phyloP scores from a whole-genome alignment of 2,888 invertebrate genomes.

The Hydrotaea cyrtoneurina region DNA sequence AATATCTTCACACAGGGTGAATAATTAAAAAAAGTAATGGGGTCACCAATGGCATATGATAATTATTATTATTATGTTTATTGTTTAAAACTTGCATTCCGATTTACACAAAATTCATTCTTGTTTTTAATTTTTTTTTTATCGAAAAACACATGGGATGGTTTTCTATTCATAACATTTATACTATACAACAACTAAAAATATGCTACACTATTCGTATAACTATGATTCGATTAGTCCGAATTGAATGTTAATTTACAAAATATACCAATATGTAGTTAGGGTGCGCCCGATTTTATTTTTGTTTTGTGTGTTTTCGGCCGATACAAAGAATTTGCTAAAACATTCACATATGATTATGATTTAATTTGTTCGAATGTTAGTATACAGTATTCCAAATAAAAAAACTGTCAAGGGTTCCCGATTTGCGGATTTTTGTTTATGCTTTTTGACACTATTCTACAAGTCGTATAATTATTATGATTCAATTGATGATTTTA shows the following conservation, averaged over 20 bases:
- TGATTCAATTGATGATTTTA: too few relatives aligned
- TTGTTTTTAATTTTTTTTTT: slow-evolving; percentile 17
- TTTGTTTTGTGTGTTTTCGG: not conserved
- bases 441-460: too few relatives aligned
- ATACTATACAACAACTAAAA: slow-evolving; percentile 54
- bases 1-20: too few relatives aligned
- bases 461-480: too few relatives aligned
- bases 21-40: not conserved
- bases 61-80: slow-evolving; percentile 24
- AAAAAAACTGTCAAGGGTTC: too few relatives aligned
- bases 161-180: slow-evolving; percentile 23
- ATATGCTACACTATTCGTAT: slow-evolving; percentile 60
- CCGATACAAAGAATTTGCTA: too few relatives aligned
- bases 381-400: too few relatives aligned
- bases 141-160: slow-evolving; percentile 44
- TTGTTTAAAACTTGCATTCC: slow-evolving; percentile 15
- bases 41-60: not conserved
- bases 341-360: too few relatives aligned
- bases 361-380: too few relatives aligned
- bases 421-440: too few relatives aligned
- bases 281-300: not conserved
- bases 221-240: slow-evolving; percentile 9
- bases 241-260: slow-evolving; percentile 26
- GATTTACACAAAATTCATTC: slow-evolving; percentile 22
- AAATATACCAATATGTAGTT: not conserved